A percentile compares a stretch with the other conserved stretches of the same genome.
These are phyloP conservation scores for Nasonia oneida DNA, from an alignment of 2,888 invertebrate species.

Conservation along the genomic window DNA sequence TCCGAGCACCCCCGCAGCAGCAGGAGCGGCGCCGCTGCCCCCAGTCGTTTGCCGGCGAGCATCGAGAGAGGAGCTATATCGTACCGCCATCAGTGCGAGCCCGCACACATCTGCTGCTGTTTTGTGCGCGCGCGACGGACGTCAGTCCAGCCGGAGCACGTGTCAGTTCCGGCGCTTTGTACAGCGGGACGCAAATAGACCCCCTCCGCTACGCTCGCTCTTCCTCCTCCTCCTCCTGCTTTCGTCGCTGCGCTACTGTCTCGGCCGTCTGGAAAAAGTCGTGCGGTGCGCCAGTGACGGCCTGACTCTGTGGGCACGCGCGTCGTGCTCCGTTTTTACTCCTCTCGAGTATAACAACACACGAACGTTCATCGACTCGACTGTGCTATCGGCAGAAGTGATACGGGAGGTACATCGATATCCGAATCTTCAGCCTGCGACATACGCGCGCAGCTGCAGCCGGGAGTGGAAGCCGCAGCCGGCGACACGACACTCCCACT, in stretches of 20 bases:
- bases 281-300: slow-evolving; percentile 8
- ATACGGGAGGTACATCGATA: background rate
- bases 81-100: background rate
- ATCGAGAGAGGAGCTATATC: slow-evolving; percentile 55
- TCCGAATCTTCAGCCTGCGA: no score
- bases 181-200: slow-evolving; percentile 47
- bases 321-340: background rate
- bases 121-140: background rate
- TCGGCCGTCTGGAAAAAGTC: slow-evolving; percentile 14
- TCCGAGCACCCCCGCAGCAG: slow-evolving; percentile 28
- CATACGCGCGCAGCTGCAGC: no score
- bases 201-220: background rate
- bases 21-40: slow-evolving; percentile 12
- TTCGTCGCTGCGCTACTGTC: background rate
- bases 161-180: slow-evolving; percentile 51
- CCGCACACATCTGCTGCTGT: background rate
- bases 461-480: background rate
- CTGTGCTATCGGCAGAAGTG: background rate
- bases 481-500: background rate
- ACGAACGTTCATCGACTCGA: no score
- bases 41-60: slow-evolving; percentile 51
- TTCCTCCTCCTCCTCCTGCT: background rate
- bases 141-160: slow-evolving; percentile 25
- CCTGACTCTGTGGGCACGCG: background rate
- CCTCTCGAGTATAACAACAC: no score